Evolutionary conservation across 2,113 vertebrate genomes (phyloP).

Genomic region (Ondatra zibethicus): DNA sequence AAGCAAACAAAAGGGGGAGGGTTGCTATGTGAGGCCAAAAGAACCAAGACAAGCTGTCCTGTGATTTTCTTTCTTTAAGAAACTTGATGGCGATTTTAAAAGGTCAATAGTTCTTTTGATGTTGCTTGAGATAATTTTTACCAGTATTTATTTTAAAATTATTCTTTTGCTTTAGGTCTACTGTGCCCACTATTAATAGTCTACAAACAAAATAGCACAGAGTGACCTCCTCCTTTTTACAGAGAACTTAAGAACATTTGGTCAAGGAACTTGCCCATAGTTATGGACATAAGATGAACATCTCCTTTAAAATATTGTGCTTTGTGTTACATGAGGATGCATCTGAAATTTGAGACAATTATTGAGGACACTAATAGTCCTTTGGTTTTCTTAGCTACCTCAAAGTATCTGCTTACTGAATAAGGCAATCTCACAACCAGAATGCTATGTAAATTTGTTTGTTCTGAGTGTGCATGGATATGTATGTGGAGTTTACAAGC

Average conservation of each 20-base stretch:
- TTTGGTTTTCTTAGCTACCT: background rate
- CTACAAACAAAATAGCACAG: background rate
- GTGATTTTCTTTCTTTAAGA: background rate
- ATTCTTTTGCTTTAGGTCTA: background rate
- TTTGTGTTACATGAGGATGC: background rate
- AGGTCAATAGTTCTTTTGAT: background rate
- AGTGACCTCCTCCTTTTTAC: background rate
- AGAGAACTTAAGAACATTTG: background rate
- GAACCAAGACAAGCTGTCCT: background rate
- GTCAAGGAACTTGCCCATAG: background rate
- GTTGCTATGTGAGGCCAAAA: background rate
- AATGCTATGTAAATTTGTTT: background rate
- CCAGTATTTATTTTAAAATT: background rate
- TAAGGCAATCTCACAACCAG: background rate
- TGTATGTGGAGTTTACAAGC: background rate
- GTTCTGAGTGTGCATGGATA: background rate
- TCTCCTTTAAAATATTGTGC: background rate
- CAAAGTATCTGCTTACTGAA: background rate
- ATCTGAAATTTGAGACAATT: background rate
- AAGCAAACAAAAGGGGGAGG: background rate
- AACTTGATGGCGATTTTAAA: background rate
- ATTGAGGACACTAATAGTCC: background rate
- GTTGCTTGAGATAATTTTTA: background rate
- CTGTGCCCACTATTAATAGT: constrained; percentile 7
- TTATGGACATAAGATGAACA: background rate